Evolutionary conservation across 2,797 vertebrate species (phyloP), one percentile per base, ranked within the genome.

Genomic region (Cyclopterus lumpus): DNA sequence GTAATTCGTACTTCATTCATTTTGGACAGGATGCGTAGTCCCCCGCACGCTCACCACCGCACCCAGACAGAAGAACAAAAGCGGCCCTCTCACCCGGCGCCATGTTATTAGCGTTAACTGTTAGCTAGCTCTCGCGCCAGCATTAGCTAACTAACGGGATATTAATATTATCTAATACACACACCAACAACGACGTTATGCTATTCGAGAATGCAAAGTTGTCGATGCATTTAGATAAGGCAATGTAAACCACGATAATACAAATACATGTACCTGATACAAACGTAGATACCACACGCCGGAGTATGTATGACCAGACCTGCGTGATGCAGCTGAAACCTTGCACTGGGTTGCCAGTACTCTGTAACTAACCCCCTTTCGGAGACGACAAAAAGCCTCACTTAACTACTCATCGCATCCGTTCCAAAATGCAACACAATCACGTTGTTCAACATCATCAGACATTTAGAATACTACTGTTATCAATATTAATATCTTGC

Each of bases 51-150:
- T 36, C 10, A 63, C 26, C 28, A 90, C 90, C 91, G 90, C 92
- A 91, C 88, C 89, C 91, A 79, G 71, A 74, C 71, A 77, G 57
- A 73, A 90, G 92, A 94, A 94, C 93, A 94, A 94, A 92, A 93
- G 92, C 91, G 92, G 92, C 88, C 91, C 75, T 87, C 73, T 78
- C 55, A 70, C 68, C 82, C 88, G 88, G 76, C 92, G 92, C 92
- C 92, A 94, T 89, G 85, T 91, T 93, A 90, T 80, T 83, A 83
- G 75, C 79, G 28, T 49, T 18, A 48, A 30, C 44, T 10, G 48
- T 62, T 79, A 91, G 84, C 88, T 70, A 91, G 87, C 84, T 57
- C 16, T 3, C 1, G 10, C 28, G 75, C 58, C 82, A 90, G 57
- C 73, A 14, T 67, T 51, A 6, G 16, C 55, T 42, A 75, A 72